Evolutionary conservation across 2,888 invertebrate genomes (phyloP).

Genomic region (Pandemis corylana): DNA sequence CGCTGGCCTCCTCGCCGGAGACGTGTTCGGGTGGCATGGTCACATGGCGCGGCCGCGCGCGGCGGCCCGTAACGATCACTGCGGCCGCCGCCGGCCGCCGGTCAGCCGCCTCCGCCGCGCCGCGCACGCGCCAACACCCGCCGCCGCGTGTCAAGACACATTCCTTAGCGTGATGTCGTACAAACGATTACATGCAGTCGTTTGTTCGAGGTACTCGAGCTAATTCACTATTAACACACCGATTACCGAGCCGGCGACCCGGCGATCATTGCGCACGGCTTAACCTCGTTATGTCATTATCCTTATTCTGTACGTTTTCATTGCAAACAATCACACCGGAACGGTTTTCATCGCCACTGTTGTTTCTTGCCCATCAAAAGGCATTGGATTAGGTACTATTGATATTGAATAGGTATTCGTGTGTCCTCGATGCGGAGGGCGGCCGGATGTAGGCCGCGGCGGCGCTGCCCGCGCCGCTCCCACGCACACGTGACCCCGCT

Average conservation of each 20-base stretch:
- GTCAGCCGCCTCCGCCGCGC: slow-evolving; percentile 28
- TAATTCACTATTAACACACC: slow-evolving; percentile 29
- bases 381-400: not conserved
- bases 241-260: slow-evolving; percentile 3
- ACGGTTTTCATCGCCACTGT: not conserved
- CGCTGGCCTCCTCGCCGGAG: slow-evolving; percentile 26
- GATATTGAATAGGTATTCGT: not conserved
- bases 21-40: slow-evolving; percentile 38
- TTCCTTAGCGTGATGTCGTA: slow-evolving; percentile 21
- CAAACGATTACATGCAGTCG: slow-evolving; percentile 25
- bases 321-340: not conserved
- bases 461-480: not conserved
- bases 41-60: slow-evolving; percentile 25
- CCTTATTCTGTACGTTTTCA: not conserved
- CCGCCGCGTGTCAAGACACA: slow-evolving; percentile 7
- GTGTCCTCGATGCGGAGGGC: not conserved
- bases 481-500: not conserved
- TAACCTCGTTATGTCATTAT: slow-evolving; percentile 6
- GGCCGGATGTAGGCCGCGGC: not conserved
- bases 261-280: not conserved
- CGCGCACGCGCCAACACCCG: slow-evolving; percentile 24
- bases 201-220: slow-evolving; percentile 32
- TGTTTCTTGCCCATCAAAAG: not conserved
- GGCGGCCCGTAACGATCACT: slow-evolving; percentile 37
- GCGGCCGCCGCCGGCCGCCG: slow-evolving; percentile 24